Percentiles rank a stretch among this genome's conserved stretches.
Conservation (phyloP, 64 coral and sea anemone genomes). For the Cladopsammia gracilis region DNA sequence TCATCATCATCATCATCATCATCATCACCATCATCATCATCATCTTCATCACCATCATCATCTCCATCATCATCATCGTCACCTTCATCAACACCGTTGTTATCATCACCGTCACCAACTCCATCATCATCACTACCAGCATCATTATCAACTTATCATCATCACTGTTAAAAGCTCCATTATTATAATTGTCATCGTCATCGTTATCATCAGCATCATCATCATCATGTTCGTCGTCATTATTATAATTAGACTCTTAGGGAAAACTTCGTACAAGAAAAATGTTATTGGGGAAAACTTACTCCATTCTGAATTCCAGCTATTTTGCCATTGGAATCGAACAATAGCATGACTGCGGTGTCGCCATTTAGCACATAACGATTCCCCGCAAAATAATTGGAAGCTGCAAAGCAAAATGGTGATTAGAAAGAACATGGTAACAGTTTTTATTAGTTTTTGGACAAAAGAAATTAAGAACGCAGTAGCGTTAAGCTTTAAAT, state of each 20-base stretch:
- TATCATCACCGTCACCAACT: background rate
- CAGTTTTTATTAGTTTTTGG: background rate
- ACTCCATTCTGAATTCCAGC: slow-evolving; percentile 97
- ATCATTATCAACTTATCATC: background rate
- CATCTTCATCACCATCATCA: background rate
- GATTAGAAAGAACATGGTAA: background rate
- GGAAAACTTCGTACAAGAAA: background rate
- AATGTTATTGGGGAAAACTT: background rate
- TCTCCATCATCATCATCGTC: background rate
- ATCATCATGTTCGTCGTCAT: background rate
- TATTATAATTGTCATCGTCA: background rate
- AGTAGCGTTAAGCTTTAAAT: too few relatives aligned
- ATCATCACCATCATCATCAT: slow-evolving; percentile 16
- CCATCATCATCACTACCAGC: background rate
- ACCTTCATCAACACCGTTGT: background rate
- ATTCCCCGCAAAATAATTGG: slow-evolving; percentile 81
- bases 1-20: background rate
- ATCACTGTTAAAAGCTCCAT: background rate
- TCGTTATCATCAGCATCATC: background rate
- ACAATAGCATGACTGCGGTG: slow-evolving; percentile 87
- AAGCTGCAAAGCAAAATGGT: slow-evolving; percentile 39
- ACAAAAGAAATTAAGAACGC: too few relatives aligned
- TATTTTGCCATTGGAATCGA: slow-evolving; percentile 81
- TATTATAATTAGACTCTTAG: background rate
- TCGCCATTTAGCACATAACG: slow-evolving; percentile 88